These are phyloP conservation scores for Carterocephalus palaemon DNA, from an alignment of 2,888 invertebrate genomes.

Conservation along the genomic window DNA sequence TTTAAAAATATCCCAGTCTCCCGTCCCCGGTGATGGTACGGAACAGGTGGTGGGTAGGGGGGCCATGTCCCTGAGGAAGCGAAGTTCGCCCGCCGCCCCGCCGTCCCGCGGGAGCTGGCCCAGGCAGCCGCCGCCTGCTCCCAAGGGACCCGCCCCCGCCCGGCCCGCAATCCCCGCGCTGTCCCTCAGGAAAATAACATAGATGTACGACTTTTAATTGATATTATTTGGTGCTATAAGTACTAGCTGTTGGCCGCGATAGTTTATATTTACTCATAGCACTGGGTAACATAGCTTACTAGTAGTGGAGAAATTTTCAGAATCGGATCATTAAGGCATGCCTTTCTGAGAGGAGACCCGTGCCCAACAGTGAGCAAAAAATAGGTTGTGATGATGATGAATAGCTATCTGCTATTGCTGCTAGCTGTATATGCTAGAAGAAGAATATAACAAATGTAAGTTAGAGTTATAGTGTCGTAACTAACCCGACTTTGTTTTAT, in stretches of 20 bases:
- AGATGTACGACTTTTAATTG: slow-evolving; percentile 72
- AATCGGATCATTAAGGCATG: background rate
- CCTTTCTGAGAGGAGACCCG: too few relatives aligned
- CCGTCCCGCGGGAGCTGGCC: slow-evolving; percentile 67
- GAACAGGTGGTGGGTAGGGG: slow-evolving; percentile 52
- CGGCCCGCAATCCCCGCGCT: slow-evolving; percentile 38
- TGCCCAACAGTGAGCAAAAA: too few relatives aligned
- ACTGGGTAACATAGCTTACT: background rate
- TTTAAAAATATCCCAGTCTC: slow-evolving; percentile 71
- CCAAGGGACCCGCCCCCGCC: slow-evolving; percentile 52
- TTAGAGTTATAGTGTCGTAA: too few relatives aligned
- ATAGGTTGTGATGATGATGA: background rate
- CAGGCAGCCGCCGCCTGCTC: slow-evolving; percentile 71
- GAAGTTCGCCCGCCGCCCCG: slow-evolving; percentile 72
- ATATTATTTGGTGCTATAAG: slow-evolving; percentile 35
- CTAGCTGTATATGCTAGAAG: background rate
- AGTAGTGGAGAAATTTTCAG: too few relatives aligned
- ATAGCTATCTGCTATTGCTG: background rate
- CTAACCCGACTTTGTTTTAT: too few relatives aligned
- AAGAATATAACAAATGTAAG: too few relatives aligned
- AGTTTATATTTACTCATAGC: slow-evolving; percentile 20
- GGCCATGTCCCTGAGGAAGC: slow-evolving; percentile 62
- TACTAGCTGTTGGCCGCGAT: too few relatives aligned
- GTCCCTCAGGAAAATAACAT: slow-evolving; percentile 65
- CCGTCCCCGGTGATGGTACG: slow-evolving; percentile 47